These are phyloP conservation scores for Barnardius zonarius DNA, from an alignment of 2,113 vertebrate species.

Conservation along the genomic window DNA sequence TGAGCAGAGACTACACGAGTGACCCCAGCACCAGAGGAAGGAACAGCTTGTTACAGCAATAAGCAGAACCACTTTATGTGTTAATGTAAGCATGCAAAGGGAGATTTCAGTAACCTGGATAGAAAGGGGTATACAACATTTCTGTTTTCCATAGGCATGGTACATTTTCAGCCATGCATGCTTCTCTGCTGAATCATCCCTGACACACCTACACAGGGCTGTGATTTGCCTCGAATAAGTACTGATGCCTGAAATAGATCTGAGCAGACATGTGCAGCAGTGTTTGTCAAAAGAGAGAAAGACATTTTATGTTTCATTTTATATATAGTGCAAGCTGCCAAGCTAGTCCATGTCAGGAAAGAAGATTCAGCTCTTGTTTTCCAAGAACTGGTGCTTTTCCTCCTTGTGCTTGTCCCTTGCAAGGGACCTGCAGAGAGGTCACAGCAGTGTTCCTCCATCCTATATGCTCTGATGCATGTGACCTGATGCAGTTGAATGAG, in stretches of 20 bases:
- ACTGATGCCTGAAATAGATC: constrained; percentile 39
- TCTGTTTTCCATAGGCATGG: constrained; percentile 1
- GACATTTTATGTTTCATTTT: neutral
- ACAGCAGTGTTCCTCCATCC: neutral
- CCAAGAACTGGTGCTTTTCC: neutral
- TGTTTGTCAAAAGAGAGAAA: constrained; percentile 16
- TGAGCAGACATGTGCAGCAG: constrained; percentile 14
- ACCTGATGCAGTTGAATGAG: neutral
- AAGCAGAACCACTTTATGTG: neutral
- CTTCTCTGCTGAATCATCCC: constrained; percentile 45
- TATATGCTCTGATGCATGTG: accelerated
- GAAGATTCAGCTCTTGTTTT: neutral
- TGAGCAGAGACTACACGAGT: neutral
- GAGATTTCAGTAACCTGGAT: neutral
- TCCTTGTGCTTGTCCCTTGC: neutral
- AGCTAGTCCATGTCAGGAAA: neutral
- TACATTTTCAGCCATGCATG: neutral
- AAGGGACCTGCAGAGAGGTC: neutral
- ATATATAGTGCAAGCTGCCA: neutral
- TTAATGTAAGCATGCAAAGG: neutral
- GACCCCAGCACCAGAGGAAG: neutral
- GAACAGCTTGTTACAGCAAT: neutral
- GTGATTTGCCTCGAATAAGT: constrained; percentile 30
- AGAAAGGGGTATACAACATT: neutral
- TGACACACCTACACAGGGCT: constrained; percentile 45